These are phyloP conservation scores for Wiebesia pumilae DNA, from an alignment of 1,140 invertebrate genomes.

Conservation along the genomic window DNA sequence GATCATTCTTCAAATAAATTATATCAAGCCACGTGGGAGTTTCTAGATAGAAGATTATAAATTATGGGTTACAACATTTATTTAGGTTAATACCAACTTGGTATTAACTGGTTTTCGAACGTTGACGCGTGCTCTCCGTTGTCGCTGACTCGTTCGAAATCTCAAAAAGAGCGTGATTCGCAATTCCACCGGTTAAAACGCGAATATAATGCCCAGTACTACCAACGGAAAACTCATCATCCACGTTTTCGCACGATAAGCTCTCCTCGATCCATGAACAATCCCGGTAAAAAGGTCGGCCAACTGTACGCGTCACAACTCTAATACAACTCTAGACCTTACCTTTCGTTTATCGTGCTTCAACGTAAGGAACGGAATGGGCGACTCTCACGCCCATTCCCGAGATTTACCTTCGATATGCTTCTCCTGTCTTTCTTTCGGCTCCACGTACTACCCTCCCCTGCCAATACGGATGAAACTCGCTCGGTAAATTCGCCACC, in stretches of 20 bases:
- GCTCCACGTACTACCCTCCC: too few species aligned
- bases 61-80: not conserved
- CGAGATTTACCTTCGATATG: too few species aligned
- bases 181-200: not conserved
- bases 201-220: not conserved
- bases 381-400: too few species aligned
- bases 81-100: not conserved
- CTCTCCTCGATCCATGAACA: not conserved
- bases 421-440: too few species aligned
- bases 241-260: not conserved
- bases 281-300: not conserved
- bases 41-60: constrained; percentile 10
- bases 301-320: not conserved
- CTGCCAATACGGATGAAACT: too few species aligned
- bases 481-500: too few species aligned
- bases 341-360: too few species aligned
- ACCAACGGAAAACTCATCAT: not conserved
- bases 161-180: not conserved
- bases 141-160: not conserved
- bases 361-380: too few species aligned
- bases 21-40: not conserved
- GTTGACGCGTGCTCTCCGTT: not conserved
- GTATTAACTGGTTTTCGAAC: not conserved
- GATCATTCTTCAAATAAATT: constrained; percentile 2
- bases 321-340: not conserved